Evolutionary conservation across 2,797 vertebrate species (phyloP).

Genomic region (Euphonia xanthogaster): DNA sequence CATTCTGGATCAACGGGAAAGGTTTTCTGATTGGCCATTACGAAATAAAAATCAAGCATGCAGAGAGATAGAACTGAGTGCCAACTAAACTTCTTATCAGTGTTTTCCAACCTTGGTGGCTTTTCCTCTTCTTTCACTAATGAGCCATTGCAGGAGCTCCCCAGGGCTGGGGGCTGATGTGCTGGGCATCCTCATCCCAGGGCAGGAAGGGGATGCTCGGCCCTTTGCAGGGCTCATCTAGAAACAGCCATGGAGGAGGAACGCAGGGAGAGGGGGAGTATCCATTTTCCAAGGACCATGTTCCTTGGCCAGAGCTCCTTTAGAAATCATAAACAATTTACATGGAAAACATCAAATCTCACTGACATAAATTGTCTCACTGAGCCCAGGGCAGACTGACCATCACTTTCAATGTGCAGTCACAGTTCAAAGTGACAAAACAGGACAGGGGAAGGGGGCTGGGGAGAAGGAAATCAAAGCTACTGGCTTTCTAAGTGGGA

Average conservation of each 20-base stretch:
- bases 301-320: neutral
- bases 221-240: neutral
- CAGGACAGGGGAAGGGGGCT: neutral
- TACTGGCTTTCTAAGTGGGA: neutral
- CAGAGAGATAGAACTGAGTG: neutral
- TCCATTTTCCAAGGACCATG: rapidly evolving
- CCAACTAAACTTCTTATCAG: neutral
- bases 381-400: neutral
- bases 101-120: neutral
- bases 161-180: neutral
- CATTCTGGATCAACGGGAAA: neutral
- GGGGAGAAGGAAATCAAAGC: neutral
- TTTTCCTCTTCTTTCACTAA: neutral
- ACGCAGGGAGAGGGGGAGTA: neutral
- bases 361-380: neutral
- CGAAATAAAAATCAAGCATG: neutral
- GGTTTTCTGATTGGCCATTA: neutral
- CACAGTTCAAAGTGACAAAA: neutral
- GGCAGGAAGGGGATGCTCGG: neutral
- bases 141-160: neutral
- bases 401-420: neutral
- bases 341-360: neutral
- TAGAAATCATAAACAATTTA: neutral
- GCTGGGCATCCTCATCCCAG: neutral
- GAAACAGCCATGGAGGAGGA: neutral